Evolutionary conservation across 2,888 invertebrate species (phyloP).

Genomic region (Eucera pruinosa): DNA sequence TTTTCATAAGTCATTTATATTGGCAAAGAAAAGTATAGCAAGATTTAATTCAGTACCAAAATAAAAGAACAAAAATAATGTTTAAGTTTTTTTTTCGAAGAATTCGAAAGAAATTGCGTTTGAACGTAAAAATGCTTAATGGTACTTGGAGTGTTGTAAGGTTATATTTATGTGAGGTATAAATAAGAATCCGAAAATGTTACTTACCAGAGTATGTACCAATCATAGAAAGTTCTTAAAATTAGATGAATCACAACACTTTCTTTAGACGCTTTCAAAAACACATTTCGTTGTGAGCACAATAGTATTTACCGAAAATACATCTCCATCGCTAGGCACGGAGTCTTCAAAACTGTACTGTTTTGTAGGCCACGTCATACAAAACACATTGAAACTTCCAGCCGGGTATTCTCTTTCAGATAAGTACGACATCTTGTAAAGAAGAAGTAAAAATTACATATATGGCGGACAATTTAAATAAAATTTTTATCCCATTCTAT

Average conservation of each 20-base stretch:
- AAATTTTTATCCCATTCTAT: not conserved
- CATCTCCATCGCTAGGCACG: constrained; percentile 82
- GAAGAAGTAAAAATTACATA: constrained; percentile 17
- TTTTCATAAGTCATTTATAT: no score
- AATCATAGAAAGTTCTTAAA: constrained; percentile 40
- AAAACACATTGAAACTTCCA: constrained; percentile 33
- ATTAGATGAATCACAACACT: constrained; percentile 55
- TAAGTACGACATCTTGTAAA: constrained; percentile 25
- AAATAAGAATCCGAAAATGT: constrained; percentile 5
- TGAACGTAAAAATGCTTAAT: not conserved
- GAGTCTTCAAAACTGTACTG: constrained; percentile 74
- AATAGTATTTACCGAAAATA: constrained; percentile 80
- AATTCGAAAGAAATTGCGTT: not conserved
- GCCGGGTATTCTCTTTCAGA: constrained; percentile 13
- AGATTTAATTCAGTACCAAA: no score
- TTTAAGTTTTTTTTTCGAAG: not conserved
- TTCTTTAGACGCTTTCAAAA: constrained; percentile 77
- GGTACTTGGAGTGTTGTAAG: constrained; percentile 24
- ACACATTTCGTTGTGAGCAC: constrained; percentile 79
- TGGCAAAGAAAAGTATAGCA: not conserved
- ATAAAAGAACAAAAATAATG: not conserved
- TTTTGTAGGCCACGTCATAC: constrained; percentile 47
- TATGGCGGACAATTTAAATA: constrained; percentile 7
- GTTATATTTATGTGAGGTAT: constrained; percentile 72
- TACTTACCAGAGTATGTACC: constrained; percentile 39